phyloP scores from a whole-genome alignment of 2,113 vertebrate species.

The Gadus chalcogrammus region DNA sequence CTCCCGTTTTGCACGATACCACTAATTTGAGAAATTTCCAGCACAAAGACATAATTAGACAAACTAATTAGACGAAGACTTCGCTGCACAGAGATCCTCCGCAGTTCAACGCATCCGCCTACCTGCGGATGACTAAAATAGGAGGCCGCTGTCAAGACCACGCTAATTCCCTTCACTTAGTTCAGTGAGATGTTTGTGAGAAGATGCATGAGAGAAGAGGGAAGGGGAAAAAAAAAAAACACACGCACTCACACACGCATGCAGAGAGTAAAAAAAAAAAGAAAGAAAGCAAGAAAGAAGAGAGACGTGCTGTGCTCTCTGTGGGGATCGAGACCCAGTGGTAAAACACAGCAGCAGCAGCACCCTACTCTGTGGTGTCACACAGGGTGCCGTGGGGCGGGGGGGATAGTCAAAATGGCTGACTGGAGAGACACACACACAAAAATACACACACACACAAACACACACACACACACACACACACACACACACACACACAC shows the following conservation, averaged over 20 bases:
- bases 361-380: neutral
- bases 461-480: too few relatives aligned
- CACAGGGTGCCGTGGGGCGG: neutral
- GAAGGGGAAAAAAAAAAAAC: constrained; percentile 10
- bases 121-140: constrained; percentile 77
- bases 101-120: constrained; percentile 77
- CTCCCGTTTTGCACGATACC: constrained; percentile 76
- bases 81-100: constrained; percentile 74
- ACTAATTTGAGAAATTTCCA: constrained; percentile 83
- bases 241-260: neutral
- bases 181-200: constrained; percentile 62
- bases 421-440: too few relatives aligned
- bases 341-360: too few relatives aligned
- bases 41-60: constrained; percentile 83
- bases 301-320: too few relatives aligned
- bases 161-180: constrained; percentile 65
- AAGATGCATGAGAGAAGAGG: constrained; percentile 53
- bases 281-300: too few relatives aligned
- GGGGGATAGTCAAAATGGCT: too few relatives aligned
- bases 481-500: too few relatives aligned
- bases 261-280: too few relatives aligned
- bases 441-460: too few relatives aligned
- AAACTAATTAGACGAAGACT: constrained; percentile 80
- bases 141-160: constrained; percentile 70
- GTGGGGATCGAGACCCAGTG: too few relatives aligned